Base-by-base conservation (phyloP, 2,888 invertebrate genomes). In the Tenodera sinensis region DNA sequence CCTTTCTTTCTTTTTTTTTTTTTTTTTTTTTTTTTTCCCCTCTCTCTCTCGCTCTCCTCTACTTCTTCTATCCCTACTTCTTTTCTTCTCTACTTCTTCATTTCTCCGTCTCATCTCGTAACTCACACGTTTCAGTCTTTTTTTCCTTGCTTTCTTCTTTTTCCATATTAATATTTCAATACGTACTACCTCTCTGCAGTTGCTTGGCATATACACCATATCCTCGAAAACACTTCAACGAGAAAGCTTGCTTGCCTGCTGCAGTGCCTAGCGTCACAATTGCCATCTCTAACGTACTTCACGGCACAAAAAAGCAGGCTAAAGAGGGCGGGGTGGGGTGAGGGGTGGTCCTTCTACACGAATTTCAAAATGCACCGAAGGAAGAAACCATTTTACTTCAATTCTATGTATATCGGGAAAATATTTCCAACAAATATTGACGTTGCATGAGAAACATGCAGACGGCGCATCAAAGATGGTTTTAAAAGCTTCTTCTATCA, bases 151-250 rank as follows among this genome's bases (percentile, higher is more conserved):
- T n/a, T 87, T 82, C 82, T n/a, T 87, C 81, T 87, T 87, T 83
- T 25, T 87, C 87, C 82, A 34, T 87, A 87, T 87, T 87, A 82
- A 87, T 87, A 87, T 87, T 87, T 83, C 87, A 87, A 82, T 87
- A 83, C 42, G 28, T 82, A 82, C 87, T n/a, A n/a, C n/a, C n/a
- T n/a, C n/a, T 87, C 87, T 81, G 25, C 42, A 71, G 54, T 28
- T 20, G 28, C 71, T 25, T 47, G 25, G 81, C 84, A 84, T 84
- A 84, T 84, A 28, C n/a, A 84, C 34, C 82, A 82, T 71, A 71
- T 87, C 42, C 87, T 87, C 42, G 82, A 87, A 83, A 87, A 42
- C 87, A 82, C 83, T 87, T 82, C 83, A 82, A 27, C 87, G 30
- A 28, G n/a, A 87, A 42, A 71, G 82, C 87, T 87, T n/a, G 82